A percentile compares a stretch with the other conserved stretches of the same genome.
Evolutionary conservation across 2,797 vertebrate species (phyloP).

Genomic region (Stomatorhinus walkeri): DNA sequence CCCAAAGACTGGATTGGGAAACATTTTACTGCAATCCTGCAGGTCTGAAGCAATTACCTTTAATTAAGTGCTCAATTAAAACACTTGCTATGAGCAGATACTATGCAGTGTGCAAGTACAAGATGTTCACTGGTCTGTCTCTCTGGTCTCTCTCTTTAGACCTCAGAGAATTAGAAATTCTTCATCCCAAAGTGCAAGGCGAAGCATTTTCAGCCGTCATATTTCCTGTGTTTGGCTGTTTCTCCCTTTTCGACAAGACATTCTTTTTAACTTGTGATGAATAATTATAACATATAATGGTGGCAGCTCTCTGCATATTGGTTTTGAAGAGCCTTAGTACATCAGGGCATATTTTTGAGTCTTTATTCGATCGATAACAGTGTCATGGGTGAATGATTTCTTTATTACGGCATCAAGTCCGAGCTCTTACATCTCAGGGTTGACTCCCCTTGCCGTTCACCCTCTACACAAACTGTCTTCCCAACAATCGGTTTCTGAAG

Average conservation of each 20-base stretch:
- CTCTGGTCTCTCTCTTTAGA: not conserved
- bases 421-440: not conserved
- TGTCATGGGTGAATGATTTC: not conserved
- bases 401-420: not conserved
- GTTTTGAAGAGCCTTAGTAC: not conserved
- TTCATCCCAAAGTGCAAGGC: conserved; percentile 12
- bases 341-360: conserved; percentile 11
- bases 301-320: not conserved
- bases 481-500: not conserved
- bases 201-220: not conserved
- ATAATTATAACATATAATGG: not conserved
- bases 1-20: not conserved
- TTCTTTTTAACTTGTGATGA: not conserved
- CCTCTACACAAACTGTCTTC: not conserved
- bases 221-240: not conserved
- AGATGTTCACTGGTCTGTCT: not conserved
- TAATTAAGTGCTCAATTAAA: not conserved
- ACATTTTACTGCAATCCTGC: not conserved
- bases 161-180: not conserved
- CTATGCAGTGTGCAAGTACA: not conserved
- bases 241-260: not conserved
- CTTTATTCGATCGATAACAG: not conserved
- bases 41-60: not conserved
- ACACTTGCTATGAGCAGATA: not conserved
- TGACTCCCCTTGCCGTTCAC: not conserved